Evolutionary conservation across 2,113 vertebrate species (phyloP).

Genomic region (Pteruthius melanotis): DNA sequence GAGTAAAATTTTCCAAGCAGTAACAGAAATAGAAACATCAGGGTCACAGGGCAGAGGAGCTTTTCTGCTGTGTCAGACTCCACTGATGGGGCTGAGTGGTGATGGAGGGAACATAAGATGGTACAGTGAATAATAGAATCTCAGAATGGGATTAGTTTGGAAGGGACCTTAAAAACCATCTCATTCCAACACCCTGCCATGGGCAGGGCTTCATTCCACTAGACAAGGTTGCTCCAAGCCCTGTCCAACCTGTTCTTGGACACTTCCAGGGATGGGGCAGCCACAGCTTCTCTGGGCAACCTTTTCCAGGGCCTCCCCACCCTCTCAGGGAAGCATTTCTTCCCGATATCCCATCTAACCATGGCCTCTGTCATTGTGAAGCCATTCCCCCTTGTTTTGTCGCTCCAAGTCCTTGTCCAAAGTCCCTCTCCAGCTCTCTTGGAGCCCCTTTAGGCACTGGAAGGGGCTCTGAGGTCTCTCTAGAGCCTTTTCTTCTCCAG

Average conservation of each 20-base stretch:
- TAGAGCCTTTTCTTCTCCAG: not conserved
- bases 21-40: not conserved
- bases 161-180: not conserved
- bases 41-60: not conserved
- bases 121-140: not conserved
- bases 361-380: not conserved
- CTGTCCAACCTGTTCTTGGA: not conserved
- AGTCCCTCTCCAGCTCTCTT: not conserved
- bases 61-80: not conserved
- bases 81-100: accelerated
- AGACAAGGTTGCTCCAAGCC: not conserved
- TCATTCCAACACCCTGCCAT: not conserved
- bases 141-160: not conserved
- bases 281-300: not conserved
- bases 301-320: not conserved
- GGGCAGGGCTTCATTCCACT: not conserved
- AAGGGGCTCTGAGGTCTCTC: not conserved
- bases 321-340: not conserved
- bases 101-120: not conserved
- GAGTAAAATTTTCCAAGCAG: not conserved
- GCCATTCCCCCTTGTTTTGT: not conserved
- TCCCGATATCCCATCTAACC: not conserved
- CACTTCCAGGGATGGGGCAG: not conserved
- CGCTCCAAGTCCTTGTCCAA: not conserved
- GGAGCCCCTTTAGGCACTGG: not conserved